Percentiles rank a stretch among this genome's conserved stretches.
phyloP scores from a whole-genome alignment of 2,888 invertebrate species.

The Polietes domitor region DNA sequence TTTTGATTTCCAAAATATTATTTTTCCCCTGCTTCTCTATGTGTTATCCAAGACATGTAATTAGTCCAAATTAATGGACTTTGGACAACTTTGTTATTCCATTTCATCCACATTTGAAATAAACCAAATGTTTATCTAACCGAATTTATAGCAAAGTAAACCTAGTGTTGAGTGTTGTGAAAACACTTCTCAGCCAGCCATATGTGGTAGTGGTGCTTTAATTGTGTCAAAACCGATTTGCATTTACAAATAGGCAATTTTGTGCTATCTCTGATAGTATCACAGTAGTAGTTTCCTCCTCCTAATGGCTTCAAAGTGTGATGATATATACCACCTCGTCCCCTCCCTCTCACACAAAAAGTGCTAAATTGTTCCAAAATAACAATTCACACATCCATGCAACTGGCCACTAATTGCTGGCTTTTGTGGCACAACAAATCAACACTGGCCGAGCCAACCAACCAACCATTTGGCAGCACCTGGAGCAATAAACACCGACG shows the following conservation, averaged over 20 bases:
- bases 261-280: neutral
- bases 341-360: neutral
- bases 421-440: constrained; percentile 32
- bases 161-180: neutral
- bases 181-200: neutral
- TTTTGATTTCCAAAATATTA: too few relatives aligned
- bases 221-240: neutral
- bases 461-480: neutral
- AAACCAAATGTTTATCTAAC: neutral
- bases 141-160: neutral
- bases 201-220: neutral
- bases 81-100: too few relatives aligned
- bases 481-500: neutral
- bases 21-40: too few relatives aligned
- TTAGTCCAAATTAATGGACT: too few relatives aligned
- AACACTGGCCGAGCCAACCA: neutral
- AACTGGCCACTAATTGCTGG: constrained; percentile 29
- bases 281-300: too few relatives aligned
- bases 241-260: neutral
- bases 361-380: neutral
- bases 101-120: neutral
- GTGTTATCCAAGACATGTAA: too few relatives aligned
- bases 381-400: neutral
- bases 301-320: neutral
- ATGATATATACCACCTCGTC: neutral